These are phyloP conservation scores for Muscicapa comitata DNA, from an alignment of 2,797 vertebrate genomes.

Conservation along the genomic window DNA sequence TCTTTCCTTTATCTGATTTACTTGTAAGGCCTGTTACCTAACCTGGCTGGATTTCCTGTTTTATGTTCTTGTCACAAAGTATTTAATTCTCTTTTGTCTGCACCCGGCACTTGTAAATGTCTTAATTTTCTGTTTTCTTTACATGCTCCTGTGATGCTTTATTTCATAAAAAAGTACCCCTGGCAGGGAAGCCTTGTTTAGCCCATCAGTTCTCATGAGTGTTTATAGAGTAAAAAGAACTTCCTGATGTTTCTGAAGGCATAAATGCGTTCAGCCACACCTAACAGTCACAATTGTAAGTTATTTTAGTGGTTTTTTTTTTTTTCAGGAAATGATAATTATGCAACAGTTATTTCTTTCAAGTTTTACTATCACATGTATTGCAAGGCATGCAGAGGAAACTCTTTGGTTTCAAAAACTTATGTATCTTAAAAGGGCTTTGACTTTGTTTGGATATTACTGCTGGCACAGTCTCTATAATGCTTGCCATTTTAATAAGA, in stretches of 20 bases:
- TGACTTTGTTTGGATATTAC: background rate
- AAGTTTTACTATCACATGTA: background rate
- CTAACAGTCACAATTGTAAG: background rate
- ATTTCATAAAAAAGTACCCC: background rate
- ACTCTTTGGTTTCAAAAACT: background rate
- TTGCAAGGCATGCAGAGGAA: background rate
- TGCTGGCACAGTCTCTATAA: background rate
- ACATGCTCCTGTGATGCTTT: background rate
- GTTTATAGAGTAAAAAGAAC: background rate
- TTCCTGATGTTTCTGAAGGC: conserved; percentile 15
- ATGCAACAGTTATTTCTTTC: background rate
- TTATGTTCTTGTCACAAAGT: background rate
- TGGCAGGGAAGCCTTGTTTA: conserved; percentile 23
- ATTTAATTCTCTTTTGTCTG: conserved; percentile 12
- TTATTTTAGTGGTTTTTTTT: background rate
- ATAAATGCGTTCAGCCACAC: background rate
- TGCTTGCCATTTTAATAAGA: background rate
- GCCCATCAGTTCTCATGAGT: background rate
- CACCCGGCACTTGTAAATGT: background rate
- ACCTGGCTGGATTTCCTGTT: conserved; percentile 1
- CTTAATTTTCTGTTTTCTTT: conserved; percentile 23
- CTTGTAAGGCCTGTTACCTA: background rate
- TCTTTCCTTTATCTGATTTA: background rate
- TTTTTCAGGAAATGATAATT: background rate
- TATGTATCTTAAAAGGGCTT: background rate